A percentile compares a stretch with the other conserved stretches of the same genome.
These are phyloP conservation scores for Sebastes schlegelii DNA, from an alignment of 2,113 vertebrate genomes.

Conservation along the genomic window DNA sequence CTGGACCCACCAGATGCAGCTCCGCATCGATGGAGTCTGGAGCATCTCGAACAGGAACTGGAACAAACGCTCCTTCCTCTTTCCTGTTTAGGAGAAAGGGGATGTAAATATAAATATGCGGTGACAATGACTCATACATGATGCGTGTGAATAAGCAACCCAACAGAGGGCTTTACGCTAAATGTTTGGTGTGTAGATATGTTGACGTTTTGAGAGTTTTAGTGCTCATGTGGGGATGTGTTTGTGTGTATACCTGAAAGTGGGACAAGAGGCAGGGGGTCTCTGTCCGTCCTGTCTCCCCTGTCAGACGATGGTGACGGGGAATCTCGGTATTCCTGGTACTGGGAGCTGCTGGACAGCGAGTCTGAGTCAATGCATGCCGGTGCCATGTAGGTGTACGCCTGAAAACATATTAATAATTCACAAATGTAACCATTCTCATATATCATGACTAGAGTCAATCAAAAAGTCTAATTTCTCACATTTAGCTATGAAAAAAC, in stretches of 20 bases:
- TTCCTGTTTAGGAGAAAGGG: slow-evolving; percentile 72
- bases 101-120: slow-evolving; percentile 29
- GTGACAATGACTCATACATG: slow-evolving; percentile 2
- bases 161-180: not conserved
- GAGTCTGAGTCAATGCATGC: slow-evolving; percentile 84
- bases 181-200: not conserved
- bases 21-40: slow-evolving; percentile 85
- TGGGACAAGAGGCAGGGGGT: slow-evolving; percentile 64
- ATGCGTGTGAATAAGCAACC: not conserved
- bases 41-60: slow-evolving; percentile 89
- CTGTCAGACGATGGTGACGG: slow-evolving; percentile 76
- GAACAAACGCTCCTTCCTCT: slow-evolving; percentile 86
- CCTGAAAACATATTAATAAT: slow-evolving; percentile 4
- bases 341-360: slow-evolving; percentile 82
- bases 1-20: slow-evolving; percentile 88
- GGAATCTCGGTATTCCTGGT: slow-evolving; percentile 78
- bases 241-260: slow-evolving; percentile 76
- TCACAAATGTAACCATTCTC: not conserved
- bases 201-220: not conserved
- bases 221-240: not conserved
- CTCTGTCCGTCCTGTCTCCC: slow-evolving; percentile 50
- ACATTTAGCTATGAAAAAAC: not conserved
- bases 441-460: not conserved
- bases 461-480: not conserved
- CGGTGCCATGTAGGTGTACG: slow-evolving; percentile 51